Conservation (phyloP, 2,888 invertebrate species). For the Bimastos eiseni region DNA sequence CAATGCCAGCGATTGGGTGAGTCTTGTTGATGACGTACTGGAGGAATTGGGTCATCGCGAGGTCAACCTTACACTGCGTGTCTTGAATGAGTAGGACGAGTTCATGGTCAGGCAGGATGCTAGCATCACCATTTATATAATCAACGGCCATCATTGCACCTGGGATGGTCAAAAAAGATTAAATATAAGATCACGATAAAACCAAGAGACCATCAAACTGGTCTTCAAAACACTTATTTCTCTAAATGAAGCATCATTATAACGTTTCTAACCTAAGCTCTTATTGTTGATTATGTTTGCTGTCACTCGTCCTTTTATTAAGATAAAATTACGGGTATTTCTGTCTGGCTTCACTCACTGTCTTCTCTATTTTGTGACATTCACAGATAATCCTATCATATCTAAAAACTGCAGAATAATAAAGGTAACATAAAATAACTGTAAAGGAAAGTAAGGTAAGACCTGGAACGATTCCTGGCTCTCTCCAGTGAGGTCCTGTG, state of each 20-base stretch:
- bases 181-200: not conserved
- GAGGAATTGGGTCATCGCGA: constrained; percentile 76
- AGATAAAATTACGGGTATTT: too few relatives aligned
- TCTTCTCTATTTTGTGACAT: too few relatives aligned
- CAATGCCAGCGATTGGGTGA: constrained; percentile 71
- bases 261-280: too few relatives aligned
- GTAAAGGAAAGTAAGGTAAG: constrained; percentile 15
- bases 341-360: too few relatives aligned
- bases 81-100: constrained; percentile 68
- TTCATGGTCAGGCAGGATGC: constrained; percentile 69
- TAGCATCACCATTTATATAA: constrained; percentile 69
- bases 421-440: not conserved
- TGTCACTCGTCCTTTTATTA: too few relatives aligned
- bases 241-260: too few relatives aligned
- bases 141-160: constrained; percentile 71
- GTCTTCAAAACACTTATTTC: too few relatives aligned
- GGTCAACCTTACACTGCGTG: constrained; percentile 74
- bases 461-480: constrained; percentile 69
- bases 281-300: too few relatives aligned
- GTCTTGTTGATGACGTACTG: constrained; percentile 70
- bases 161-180: constrained; percentile 47
- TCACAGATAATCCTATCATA: too few relatives aligned
- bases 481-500: constrained; percentile 67
- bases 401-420: not conserved
- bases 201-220: too few relatives aligned